Evolutionary conservation across 2,888 invertebrate genomes (phyloP).

Genomic region (Podotricha telesiphe): DNA sequence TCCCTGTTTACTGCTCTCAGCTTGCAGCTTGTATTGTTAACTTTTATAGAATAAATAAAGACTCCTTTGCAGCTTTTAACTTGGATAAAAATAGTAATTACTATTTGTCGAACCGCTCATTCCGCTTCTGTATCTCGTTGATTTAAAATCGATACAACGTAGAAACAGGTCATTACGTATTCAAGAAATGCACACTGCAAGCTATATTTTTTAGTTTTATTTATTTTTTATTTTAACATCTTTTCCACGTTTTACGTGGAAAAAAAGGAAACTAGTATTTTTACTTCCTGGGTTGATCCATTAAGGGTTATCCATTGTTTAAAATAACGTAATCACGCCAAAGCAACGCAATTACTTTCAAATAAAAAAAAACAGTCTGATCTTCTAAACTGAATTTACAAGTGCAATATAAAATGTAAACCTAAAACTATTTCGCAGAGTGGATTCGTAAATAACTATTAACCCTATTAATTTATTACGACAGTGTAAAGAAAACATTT

Average conservation of each 20-base stretch:
- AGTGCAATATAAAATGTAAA: no score
- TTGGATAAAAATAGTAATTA: conserved; percentile 36
- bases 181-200: background rate
- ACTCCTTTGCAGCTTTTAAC: conserved; percentile 37
- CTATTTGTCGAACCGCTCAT: conserved; percentile 33
- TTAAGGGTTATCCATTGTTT: no score
- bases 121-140: conserved; percentile 12
- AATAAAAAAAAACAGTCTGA: no score
- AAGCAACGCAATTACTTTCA: no score
- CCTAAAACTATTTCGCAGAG: no score
- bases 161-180: conserved; percentile 2
- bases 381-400: no score
- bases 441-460: no score
- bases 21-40: background rate
- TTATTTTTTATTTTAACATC: background rate
- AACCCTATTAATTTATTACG: background rate
- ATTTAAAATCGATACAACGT: conserved; percentile 15
- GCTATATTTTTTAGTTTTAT: background rate
- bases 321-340: no score
- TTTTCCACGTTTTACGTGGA: background rate
- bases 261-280: no score
- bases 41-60: conserved; percentile 40
- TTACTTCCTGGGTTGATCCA: no score
- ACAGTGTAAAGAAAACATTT: background rate
- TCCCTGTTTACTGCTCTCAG: conserved; percentile 42